phyloP scores from a whole-genome alignment of 2,888 invertebrate genomes.

The Sminthurinus aureus region DNA sequence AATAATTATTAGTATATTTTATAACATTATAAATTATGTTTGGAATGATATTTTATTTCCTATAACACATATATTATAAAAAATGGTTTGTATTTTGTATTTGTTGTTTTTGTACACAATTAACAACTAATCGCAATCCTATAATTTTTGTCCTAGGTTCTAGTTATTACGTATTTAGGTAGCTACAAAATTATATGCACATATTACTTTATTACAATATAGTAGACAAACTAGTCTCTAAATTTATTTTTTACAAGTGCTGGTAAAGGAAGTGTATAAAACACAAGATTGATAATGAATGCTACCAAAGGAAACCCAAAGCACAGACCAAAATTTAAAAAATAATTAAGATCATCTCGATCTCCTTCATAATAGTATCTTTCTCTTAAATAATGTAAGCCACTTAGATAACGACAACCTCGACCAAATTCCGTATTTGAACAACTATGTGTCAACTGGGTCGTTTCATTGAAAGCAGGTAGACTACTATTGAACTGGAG shows the following conservation, averaged over 20 bases:
- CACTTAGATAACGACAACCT: slow-evolving; percentile 74
- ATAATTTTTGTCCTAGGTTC: no score
- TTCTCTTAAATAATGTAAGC: slow-evolving; percentile 76
- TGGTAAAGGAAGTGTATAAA: slow-evolving; percentile 85
- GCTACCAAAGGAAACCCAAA: slow-evolving; percentile 84
- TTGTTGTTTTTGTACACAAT: no score
- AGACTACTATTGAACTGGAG: slow-evolving; percentile 21
- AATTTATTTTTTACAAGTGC: slow-evolving; percentile 87
- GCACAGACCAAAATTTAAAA: slow-evolving; percentile 81
- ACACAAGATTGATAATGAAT: slow-evolving; percentile 81
- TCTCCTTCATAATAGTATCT: slow-evolving; percentile 67
- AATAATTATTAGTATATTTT: no score
- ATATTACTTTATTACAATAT: background rate
- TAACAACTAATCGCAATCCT: no score
- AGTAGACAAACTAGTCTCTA: slow-evolving; percentile 67
- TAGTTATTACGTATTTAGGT: no score
- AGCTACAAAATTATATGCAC: no score
- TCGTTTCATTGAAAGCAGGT: slow-evolving; percentile 15
- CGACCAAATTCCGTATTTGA: slow-evolving; percentile 25
- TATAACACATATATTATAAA: no score
- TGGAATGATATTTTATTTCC: no score
- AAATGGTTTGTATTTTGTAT: no score
- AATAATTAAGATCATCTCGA: slow-evolving; percentile 71
- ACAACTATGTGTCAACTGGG: slow-evolving; percentile 8
- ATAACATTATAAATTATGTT: no score